phyloP scores from a whole-genome alignment of 2,888 invertebrate species.

The Stenchaetothrips biformis region DNA sequence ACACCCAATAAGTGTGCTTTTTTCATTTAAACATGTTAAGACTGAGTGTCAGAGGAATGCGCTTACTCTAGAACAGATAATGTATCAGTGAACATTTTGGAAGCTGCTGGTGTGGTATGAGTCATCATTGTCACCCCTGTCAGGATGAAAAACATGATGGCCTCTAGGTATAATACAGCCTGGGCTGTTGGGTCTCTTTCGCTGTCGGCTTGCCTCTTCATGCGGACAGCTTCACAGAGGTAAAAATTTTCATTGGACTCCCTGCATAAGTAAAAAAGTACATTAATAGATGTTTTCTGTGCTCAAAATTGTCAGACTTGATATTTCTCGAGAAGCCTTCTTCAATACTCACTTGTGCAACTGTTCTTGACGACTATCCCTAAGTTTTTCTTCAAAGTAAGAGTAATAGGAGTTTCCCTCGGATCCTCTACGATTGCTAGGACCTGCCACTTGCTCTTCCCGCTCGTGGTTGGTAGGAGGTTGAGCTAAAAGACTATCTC shows the following conservation, averaged over 20 bases:
- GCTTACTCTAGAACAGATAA: constrained; percentile 70
- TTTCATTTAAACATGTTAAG: background rate
- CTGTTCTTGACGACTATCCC: background rate
- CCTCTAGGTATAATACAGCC: constrained; percentile 86
- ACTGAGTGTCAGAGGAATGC: constrained; percentile 34
- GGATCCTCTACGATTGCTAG: constrained; percentile 12
- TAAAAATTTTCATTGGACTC: constrained; percentile 56
- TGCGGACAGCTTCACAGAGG: constrained; percentile 75
- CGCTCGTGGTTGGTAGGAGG: constrained; percentile 58
- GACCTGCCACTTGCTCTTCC: constrained; percentile 33
- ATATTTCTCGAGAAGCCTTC: background rate
- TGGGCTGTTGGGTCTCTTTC: constrained; percentile 78
- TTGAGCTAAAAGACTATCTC: constrained; percentile 44
- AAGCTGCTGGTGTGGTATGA: constrained; percentile 66
- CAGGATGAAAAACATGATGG: constrained; percentile 84
- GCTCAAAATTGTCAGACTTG: background rate
- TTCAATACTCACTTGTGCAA: background rate
- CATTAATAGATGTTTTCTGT: background rate
- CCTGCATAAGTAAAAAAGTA: constrained; percentile 42
- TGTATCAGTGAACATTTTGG: constrained; percentile 91
- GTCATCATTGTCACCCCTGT: constrained; percentile 87
- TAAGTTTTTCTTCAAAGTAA: constrained; percentile 55
- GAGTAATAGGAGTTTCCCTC: constrained; percentile 54
- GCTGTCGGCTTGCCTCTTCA: constrained; percentile 80
- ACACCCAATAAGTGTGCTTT: constrained; percentile 13